phyloP scores from a whole-genome alignment of 2,888 invertebrate genomes.

The Heliconius ismenius region DNA sequence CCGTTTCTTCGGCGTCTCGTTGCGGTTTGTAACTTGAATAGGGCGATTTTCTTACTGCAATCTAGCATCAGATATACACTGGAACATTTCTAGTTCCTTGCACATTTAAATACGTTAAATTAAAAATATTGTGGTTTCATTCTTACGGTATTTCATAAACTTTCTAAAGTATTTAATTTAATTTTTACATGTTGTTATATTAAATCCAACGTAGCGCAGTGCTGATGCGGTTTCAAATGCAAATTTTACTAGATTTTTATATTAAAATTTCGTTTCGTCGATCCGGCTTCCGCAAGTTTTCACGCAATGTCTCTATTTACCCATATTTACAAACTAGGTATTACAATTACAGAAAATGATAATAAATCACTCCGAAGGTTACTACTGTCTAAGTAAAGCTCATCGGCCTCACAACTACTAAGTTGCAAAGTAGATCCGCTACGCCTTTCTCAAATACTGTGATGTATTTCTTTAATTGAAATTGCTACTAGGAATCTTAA shows the following conservation, averaged over 20 bases:
- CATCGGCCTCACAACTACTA: neutral
- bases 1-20: conserved; percentile 43
- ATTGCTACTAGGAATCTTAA: conserved; percentile 25
- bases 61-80: conserved; percentile 41
- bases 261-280: neutral
- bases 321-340: neutral
- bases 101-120: conserved; percentile 31
- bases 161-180: neutral
- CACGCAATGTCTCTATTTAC: neutral
- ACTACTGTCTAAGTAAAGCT: conserved; percentile 2
- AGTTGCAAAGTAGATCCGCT: conserved; percentile 10
- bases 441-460: conserved; percentile 22
- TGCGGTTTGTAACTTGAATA: conserved; percentile 49
- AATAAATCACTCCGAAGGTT: conserved; percentile 6
- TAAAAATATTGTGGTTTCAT: conserved; percentile 27
- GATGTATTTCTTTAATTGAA: conserved; percentile 25
- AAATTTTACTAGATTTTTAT: neutral
- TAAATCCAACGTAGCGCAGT: neutral
- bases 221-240: neutral
- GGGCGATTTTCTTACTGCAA: conserved; percentile 47
- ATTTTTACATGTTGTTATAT: neutral
- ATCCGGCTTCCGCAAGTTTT: neutral
- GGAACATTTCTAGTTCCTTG: conserved; percentile 35
- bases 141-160: neutral
- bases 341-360: neutral